Evolutionary conservation across 2,797 vertebrate genomes (phyloP).

Genomic region (Sebastes hopkinsi): DNA sequence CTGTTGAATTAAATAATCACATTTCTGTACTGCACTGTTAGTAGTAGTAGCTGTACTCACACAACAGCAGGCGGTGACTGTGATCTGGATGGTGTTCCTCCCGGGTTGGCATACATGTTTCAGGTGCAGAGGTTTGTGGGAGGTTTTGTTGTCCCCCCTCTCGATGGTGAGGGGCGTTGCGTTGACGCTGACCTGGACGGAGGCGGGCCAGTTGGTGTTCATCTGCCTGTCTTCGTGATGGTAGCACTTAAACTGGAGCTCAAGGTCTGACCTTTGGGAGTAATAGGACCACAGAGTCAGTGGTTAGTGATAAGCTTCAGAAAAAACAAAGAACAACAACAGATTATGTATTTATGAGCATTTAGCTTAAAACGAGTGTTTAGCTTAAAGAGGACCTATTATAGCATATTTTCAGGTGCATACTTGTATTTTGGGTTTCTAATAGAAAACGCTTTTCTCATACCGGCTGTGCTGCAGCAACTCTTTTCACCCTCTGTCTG

Average conservation of each 20-base stretch:
- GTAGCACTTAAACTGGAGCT: slow-evolving; percentile 99
- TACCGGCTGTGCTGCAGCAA: too few species aligned
- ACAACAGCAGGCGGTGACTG: slow-evolving; percentile 98
- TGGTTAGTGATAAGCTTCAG: not conserved
- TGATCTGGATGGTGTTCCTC: slow-evolving; percentile 99
- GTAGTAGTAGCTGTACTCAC: slow-evolving; percentile 72
- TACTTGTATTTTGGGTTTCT: too few species aligned
- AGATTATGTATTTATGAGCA: not conserved
- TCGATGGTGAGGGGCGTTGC: slow-evolving; percentile 99
- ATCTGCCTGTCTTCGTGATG: slow-evolving; percentile 99
- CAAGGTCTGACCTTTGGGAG: slow-evolving; percentile 91
- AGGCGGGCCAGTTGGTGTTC: slow-evolving; percentile 99
- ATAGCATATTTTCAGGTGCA: too few species aligned
- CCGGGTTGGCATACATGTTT: slow-evolving; percentile 99
- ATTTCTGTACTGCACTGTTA: not conserved
- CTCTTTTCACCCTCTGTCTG: too few species aligned
- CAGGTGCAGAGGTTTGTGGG: slow-evolving; percentile 98
- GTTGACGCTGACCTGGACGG: slow-evolving; percentile 99
- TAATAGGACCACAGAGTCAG: not conserved
- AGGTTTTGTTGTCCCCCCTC: slow-evolving; percentile 98
- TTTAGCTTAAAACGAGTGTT: not conserved
- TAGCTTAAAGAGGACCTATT: too few species aligned
- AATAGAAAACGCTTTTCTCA: too few species aligned
- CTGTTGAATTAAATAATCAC: not conserved
- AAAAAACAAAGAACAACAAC: too few species aligned